phyloP scores from a whole-genome alignment of 2,888 invertebrate species.

The Lypha dubia region DNA sequence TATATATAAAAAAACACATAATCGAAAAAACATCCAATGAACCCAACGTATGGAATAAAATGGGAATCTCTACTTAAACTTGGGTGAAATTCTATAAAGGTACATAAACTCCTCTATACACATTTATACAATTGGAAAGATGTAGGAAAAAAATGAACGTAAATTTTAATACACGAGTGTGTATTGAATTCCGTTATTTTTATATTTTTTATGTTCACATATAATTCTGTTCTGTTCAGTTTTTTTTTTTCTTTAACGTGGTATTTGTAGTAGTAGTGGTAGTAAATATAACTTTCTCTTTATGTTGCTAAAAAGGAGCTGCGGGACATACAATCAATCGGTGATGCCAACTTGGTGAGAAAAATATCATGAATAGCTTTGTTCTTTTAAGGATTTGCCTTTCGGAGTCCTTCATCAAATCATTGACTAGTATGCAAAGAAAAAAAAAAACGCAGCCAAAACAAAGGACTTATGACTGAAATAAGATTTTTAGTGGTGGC shows the following conservation, averaged over 20 bases:
- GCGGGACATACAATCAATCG: conserved; percentile 4
- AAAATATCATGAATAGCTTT: too few relatives aligned
- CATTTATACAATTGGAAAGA: conserved; percentile 39
- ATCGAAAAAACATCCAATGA: conserved; percentile 74
- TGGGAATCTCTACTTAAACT: conserved; percentile 40
- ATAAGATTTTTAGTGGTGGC: too few relatives aligned
- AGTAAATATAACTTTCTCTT: conserved; percentile 63
- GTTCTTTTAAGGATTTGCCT: too few relatives aligned
- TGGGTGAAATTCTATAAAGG: conserved; percentile 48
- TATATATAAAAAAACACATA: conserved; percentile 57
- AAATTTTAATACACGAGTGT: conserved; percentile 64
- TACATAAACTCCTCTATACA: conserved; percentile 59
- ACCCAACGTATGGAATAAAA: conserved; percentile 63
- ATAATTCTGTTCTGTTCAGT: too few relatives aligned
- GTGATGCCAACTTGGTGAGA: conserved; percentile 4
- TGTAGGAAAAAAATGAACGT: conserved; percentile 56
- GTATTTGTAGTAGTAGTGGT: conserved; percentile 40
- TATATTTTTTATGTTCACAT: conserved; percentile 62
- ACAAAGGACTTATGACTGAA: too few relatives aligned
- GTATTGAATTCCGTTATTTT: conserved; percentile 73
- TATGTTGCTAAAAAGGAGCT: conserved; percentile 15
- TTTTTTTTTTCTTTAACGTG: conserved; percentile 20
- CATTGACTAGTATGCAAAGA: too few relatives aligned
- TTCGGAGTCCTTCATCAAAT: too few relatives aligned
- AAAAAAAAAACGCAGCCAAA: too few relatives aligned